A percentile compares a stretch with the other conserved stretches of the same genome.
Conservation (phyloP, 2,113 vertebrate genomes). For the Elgaria multicarinata region DNA sequence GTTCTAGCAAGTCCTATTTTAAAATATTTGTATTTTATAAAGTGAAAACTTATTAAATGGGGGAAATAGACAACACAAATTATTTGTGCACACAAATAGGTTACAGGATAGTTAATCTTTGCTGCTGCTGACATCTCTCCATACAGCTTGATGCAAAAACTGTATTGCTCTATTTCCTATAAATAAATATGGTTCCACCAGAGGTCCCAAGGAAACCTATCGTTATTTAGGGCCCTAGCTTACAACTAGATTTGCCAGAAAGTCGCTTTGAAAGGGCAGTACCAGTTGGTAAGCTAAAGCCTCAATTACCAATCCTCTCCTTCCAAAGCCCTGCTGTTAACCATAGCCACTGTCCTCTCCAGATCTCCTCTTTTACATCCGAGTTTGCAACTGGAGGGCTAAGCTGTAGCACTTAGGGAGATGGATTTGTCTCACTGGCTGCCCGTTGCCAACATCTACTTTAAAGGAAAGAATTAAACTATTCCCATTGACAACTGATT, state of each 20-base stretch:
- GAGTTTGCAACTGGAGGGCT: not conserved
- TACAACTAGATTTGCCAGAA: not conserved
- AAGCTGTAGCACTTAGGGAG: not conserved
- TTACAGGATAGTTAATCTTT: not conserved
- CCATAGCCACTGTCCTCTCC: not conserved
- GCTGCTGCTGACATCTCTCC: not conserved
- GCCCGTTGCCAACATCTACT: not conserved
- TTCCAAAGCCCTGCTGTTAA: not conserved
- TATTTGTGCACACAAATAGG: not conserved
- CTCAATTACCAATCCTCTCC: not conserved
- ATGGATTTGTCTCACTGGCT: not conserved
- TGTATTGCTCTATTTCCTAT: conserved; percentile 22
- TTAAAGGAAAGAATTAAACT: not conserved
- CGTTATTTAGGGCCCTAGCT: not conserved
- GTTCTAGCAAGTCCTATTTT: not conserved
- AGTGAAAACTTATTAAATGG: not conserved
- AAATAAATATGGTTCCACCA: conserved; percentile 10
- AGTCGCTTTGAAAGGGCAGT: not conserved
- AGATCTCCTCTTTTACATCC: not conserved
- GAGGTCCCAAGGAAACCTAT: not conserved
- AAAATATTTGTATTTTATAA: not conserved
- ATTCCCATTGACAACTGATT: not conserved
- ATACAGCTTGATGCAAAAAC: conserved; percentile 13
- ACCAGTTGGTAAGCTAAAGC: not conserved
- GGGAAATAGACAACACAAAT: not conserved